phyloP scores from a whole-genome alignment of 1,140 invertebrate genomes.

The Camponotus floridanus region DNA sequence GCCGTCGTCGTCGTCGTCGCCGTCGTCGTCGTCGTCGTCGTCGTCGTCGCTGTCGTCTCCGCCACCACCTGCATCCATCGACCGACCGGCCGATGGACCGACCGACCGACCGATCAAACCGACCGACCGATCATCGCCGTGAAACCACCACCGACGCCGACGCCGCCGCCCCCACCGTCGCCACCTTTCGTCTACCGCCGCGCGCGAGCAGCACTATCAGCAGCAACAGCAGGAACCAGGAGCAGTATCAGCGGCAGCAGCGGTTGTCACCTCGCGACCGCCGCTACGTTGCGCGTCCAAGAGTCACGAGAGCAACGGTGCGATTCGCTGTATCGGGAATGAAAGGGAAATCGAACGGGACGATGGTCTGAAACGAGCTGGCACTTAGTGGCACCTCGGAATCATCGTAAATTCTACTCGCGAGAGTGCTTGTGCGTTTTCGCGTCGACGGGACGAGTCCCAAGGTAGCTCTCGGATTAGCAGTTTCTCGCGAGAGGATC shows the following conservation, averaged over 20 bases:
- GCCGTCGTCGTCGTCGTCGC: neutral
- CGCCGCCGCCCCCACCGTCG: conserved; percentile 44
- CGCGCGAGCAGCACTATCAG: conserved; percentile 52
- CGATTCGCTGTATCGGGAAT: neutral
- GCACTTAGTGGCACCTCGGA: neutral
- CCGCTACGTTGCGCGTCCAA: conserved; percentile 42
- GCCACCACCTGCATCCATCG: conserved; percentile 64
- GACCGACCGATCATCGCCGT: conserved; percentile 60
- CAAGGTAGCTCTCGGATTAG: neutral
- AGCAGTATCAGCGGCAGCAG: conserved; percentile 56
- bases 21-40: neutral
- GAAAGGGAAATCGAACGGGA: neutral
- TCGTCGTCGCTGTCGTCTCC: neutral
- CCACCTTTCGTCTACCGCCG: conserved; percentile 50
- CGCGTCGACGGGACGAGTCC: conserved; percentile 20
- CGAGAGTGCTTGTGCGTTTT: conserved; percentile 53
- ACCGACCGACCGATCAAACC: conserved; percentile 65
- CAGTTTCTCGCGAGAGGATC: conserved; percentile 16
- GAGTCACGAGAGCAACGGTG: conserved; percentile 11
- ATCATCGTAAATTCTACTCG: conserved; percentile 35
- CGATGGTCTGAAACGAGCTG: neutral
- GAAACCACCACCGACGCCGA: conserved; percentile 54
- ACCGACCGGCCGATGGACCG: conserved; percentile 67
- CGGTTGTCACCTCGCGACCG: conserved; percentile 59
- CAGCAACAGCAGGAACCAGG: conserved; percentile 62